Percentiles rank a stretch among this genome's conserved stretches.
Conservation (phyloP, 2,113 vertebrate species). For the Gallinago undulata region DNA sequence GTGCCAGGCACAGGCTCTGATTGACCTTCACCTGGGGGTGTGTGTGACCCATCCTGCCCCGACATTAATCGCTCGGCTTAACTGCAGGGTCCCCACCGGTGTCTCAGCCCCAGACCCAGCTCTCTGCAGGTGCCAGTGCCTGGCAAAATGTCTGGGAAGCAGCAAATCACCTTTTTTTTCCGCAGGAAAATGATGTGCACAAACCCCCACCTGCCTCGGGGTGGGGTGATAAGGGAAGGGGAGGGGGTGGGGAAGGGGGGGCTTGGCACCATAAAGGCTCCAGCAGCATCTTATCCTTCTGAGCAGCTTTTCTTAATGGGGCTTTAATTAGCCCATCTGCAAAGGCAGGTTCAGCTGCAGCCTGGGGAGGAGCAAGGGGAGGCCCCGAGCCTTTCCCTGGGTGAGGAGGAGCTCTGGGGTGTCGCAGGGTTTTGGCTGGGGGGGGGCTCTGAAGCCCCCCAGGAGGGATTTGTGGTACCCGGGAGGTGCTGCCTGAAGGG, state of each 20-base stretch:
- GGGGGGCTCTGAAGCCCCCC: background rate
- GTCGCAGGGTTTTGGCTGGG: background rate
- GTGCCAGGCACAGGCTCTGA: background rate
- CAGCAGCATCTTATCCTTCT: constrained; percentile 49
- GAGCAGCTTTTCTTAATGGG: constrained; percentile 63
- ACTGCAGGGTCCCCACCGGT: rapidly evolving
- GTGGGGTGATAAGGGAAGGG: too few relatives aligned
- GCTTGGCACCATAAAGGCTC: background rate
- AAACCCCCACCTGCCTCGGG: background rate
- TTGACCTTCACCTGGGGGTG: background rate
- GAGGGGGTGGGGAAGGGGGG: too few relatives aligned
- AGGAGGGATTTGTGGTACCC: background rate
- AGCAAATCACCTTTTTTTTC: background rate
- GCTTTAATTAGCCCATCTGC: constrained; percentile 37
- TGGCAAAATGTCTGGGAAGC: rapidly evolving
- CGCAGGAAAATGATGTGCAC: background rate
- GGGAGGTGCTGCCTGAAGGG: background rate
- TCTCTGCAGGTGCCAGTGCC: rapidly evolving
- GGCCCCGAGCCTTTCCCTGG: background rate
- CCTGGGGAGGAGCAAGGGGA: background rate
- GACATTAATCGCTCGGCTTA: background rate
- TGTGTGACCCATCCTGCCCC: background rate
- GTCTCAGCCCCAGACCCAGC: rapidly evolving
- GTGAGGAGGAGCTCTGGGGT: background rate
- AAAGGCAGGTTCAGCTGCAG: constrained; percentile 11